Evolutionary conservation across 1,140 invertebrate genomes (phyloP), one percentile per base, ranked within the genome.

Genomic region (Lepidotrigona ventralis): DNA sequence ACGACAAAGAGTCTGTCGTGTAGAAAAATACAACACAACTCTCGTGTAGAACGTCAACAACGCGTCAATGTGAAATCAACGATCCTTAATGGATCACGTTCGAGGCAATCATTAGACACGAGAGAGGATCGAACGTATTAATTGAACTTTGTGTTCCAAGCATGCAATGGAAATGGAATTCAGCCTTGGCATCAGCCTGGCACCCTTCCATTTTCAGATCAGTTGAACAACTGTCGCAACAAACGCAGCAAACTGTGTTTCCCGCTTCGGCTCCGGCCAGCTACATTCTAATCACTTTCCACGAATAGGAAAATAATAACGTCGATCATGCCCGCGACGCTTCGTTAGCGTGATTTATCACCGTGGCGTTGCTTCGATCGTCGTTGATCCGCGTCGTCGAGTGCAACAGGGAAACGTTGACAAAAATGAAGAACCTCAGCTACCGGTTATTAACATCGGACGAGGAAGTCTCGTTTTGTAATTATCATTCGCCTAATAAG

Each of bases 151-250:
- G 60, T 74, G 60, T 76, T 23, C 29, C 63, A 66, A 73, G 60
- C 79, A 63, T 82, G 64, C 73, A 70, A 66, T 82, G 75, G 60
- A 88, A 74, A 84, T 75, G 71, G 83, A 80, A 77, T 53, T 85
- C 74, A 87, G 73, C 83, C 87, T 87, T 88, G 83, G 46, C 80
- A 87, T 75, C 76, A 79, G 64, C 51, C 54, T 63, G 23, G 46
- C 69, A 88, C 33, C 53, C 29, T 81, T 88, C 68, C 72, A 75
- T 85, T 88, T 79, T 88, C 75, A 81, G 51, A 85, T 14, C 63
- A 51, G 66, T 76, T 68, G 21, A 19, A 72, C 75, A 64, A 88
- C 53, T 80, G 70, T 71, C 29, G 77, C 54, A 74, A 79, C 68
- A 56, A 68, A 79, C 29, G 39, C 39, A 46, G 39, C 39, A 46